phyloP scores from a whole-genome alignment of 1,140 invertebrate genomes.

The Cylas formicarius region DNA sequence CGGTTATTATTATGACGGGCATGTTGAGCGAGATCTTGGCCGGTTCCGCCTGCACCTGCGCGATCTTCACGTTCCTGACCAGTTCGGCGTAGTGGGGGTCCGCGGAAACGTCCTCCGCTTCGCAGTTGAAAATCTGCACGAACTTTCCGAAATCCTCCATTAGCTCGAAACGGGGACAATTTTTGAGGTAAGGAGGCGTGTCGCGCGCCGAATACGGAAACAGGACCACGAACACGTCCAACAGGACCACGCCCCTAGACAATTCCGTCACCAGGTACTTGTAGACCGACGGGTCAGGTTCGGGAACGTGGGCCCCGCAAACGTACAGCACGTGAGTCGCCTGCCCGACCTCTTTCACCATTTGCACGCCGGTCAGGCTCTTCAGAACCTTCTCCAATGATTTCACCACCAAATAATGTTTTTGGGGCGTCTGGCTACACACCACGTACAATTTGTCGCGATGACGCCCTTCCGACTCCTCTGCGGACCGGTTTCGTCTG shows the following conservation, averaged over 20 bases:
- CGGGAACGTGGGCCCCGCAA: constrained; percentile 17
- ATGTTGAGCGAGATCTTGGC: constrained; percentile 18
- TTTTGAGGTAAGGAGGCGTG: constrained; percentile 18
- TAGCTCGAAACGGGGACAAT: constrained; percentile 18
- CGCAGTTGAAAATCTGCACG: constrained; percentile 16
- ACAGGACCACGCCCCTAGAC: constrained; percentile 9
- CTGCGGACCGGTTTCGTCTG: constrained; percentile 15
- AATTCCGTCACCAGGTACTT: constrained; percentile 20
- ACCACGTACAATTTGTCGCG: constrained; percentile 19
- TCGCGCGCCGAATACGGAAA: constrained; percentile 26
- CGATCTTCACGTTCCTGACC: constrained; percentile 11
- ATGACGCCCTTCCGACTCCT: constrained; percentile 7
- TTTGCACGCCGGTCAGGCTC: constrained; percentile 13
- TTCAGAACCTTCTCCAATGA: constrained; percentile 17
- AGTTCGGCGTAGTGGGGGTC: constrained; percentile 16
- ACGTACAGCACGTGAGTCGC: constrained; percentile 26
- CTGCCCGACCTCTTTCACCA: constrained; percentile 16
- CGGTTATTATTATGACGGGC: constrained; percentile 27
- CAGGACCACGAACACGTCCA: constrained; percentile 15
- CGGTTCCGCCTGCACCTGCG: constrained; percentile 18
- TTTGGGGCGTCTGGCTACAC: constrained; percentile 25
- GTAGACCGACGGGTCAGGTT: constrained; percentile 17
- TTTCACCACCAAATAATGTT: constrained; percentile 24
- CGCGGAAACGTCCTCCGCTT: constrained; percentile 12
- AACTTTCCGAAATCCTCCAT: constrained; percentile 26